Evolutionary conservation across 2,888 invertebrate species (phyloP), one percentile per base, ranked within the genome.

Genomic region (Kuschelorhynchus macadamiae): DNA sequence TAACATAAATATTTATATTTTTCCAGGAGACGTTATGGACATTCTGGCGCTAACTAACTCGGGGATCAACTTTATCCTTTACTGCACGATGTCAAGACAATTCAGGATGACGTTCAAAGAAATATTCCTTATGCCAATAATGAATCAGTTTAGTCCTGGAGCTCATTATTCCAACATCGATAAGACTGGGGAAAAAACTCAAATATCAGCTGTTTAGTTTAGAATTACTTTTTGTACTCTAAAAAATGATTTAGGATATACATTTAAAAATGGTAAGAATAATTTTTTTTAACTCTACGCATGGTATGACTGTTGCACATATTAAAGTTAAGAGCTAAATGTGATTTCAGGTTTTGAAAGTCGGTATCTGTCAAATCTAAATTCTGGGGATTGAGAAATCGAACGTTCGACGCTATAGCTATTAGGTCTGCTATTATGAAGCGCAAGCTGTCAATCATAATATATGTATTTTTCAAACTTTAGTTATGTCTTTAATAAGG

Each of bases 61-160:
- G 25, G 94, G 95, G 36, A 93, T 97, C 76, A 97, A 97, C 85
- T 97, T 97, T 85, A 93, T 97, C 73, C 87, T 97, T 60, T 97
- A 97, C 86, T 97, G 96, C 85, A 91, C 94, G 73, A 97, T 97
- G 97, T 95, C 95, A 75, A 88, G 93, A 41, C 96, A 96, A 85
- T 97, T 97, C 84, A 88, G 97, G 12, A 88, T 87, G 70, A 93
- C 93, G 1, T 94, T 94, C 80, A 89, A 89, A 39, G 86, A 91
- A 71, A 87, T 95, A 32, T 96, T 96, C 80, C 85, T 89, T 47
- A 90, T 71, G 39, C 69, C 66, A 11, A 67, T 70, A 17, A 49
- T 74, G 4, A 55, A 70, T 17, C 73, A 67, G 14, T 68, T 73
- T 50, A 71, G 67, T 41, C 67, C 73, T 8, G 39, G 63, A 2